Evolutionary conservation across 2,888 invertebrate genomes (phyloP), one percentile per base, ranked within the genome.

Genomic region (Melangyna quadrimaculata): DNA sequence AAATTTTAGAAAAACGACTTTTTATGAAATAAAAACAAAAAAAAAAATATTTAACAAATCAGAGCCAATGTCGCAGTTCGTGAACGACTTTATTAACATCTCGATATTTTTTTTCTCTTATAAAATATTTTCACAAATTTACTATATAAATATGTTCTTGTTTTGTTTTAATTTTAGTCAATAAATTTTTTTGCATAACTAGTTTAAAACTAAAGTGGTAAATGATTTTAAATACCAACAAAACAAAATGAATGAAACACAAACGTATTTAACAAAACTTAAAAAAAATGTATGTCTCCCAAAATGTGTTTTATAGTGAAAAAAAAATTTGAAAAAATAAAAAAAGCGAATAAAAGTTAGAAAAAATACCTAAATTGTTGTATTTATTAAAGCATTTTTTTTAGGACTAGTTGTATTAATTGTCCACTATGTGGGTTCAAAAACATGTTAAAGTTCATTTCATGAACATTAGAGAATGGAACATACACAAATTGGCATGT

Each of bases 251-350:
- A 4, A 65, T 29, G n/a, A 63, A 63, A 63, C 37, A 51, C 17
- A 67, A 67, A 24, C 24, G 43, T 73, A 69, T 78, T 78, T 78
- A 82, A 73, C 22, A 55, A 63, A 61, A 24, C 8, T 29, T 45
- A 24, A 48, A 48, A 59, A 69, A 32, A 73, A 69, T 43, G 48
- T 43, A 83, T 78, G 83, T 83, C 83, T 83, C 83, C 83, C 78
- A 83, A 78, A 78, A 70, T 74, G 69, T 78, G 83, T 83, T 83
- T 83, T 83, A 83, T 83, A 83, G 70, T 27, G 51, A 67, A 57
- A 57, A 57, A 67, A 65, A 71, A 73, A 63, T 72, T 61, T 27
- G 74, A 83, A 43, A 78, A 48, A 69, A 61, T 24, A 71, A 51
- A 71, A 75, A 57, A 70, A 48, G 35, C 70, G 65, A 83, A 83